Conservation (phyloP, 1,140 invertebrate species). For the Lethrus apterus region DNA sequence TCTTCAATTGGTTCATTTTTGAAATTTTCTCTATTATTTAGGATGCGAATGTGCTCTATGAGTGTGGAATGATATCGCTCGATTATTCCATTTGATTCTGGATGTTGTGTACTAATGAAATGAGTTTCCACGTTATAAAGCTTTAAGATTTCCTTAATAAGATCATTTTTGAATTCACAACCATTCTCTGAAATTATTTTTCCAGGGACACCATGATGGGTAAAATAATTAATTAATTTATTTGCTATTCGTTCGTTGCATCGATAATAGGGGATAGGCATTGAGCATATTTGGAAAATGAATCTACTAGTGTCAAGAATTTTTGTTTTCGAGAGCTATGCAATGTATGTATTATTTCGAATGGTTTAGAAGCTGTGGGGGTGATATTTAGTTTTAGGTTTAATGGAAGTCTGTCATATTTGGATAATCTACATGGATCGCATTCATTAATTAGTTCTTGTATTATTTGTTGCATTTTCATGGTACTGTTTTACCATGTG, state of each 20-base stretch:
- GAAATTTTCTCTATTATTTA: neutral
- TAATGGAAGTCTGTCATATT: slow-evolving; percentile 34
- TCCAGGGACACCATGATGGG: neutral
- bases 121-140: slow-evolving; percentile 9
- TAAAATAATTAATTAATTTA: slow-evolving; percentile 4
- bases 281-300: slow-evolving; percentile 12
- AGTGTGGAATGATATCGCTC: slow-evolving; percentile 9
- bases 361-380: slow-evolving; percentile 24
- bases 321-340: slow-evolving; percentile 22
- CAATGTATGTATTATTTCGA: slow-evolving; percentile 33
- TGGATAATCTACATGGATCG: slow-evolving; percentile 26
- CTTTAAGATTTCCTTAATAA: slow-evolving; percentile 2
- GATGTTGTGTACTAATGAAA: slow-evolving; percentile 5
- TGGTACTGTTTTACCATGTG: slow-evolving; percentile 34
- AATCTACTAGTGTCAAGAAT: slow-evolving; percentile 9
- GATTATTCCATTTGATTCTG: slow-evolving; percentile 3
- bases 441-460: slow-evolving; percentile 25
- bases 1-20: neutral
- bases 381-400: slow-evolving; percentile 28
- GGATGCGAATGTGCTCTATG: slow-evolving; percentile 3
- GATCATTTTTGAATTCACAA: slow-evolving; percentile 11
- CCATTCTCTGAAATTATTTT: slow-evolving; percentile 4
- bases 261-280: neutral
- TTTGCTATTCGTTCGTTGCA: neutral
- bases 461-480: slow-evolving; percentile 29